A percentile compares a stretch with the other conserved stretches of the same genome.
Conservation (phyloP, 2,888 invertebrate species). For the Campopleginae sp. region DNA sequence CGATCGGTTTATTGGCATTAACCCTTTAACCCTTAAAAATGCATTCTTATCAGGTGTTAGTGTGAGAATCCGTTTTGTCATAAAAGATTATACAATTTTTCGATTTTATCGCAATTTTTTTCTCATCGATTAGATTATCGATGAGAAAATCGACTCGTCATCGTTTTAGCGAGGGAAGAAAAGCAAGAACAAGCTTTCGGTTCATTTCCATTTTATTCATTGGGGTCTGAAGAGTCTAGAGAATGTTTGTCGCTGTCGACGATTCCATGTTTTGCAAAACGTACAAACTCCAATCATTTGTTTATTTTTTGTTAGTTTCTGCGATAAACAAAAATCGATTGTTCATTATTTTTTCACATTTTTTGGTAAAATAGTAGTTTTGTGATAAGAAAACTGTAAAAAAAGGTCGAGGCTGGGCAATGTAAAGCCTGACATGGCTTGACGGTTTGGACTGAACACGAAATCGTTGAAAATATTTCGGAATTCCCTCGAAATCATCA, state of each 20-base stretch:
- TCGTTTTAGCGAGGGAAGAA: not conserved
- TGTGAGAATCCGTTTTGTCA: not conserved
- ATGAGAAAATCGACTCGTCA: not conserved
- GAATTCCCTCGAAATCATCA: not conserved
- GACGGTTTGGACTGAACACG: not conserved
- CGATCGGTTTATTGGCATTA: not conserved
- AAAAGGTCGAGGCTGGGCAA: no score
- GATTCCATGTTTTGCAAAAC: no score
- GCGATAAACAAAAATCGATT: no score
- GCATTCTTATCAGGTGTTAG: not conserved
- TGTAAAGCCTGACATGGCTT: no score
- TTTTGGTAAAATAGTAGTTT: no score
- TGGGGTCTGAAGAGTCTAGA: not conserved
- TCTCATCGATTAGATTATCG: constrained; percentile 42
- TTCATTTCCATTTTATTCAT: not conserved
- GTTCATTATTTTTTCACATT: no score
- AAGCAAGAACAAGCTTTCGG: not conserved
- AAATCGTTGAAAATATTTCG: not conserved
- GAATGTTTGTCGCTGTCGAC: not conserved
- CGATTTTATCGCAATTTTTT: constrained; percentile 5
- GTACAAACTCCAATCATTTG: no score
- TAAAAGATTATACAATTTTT: not conserved
- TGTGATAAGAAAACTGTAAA: not conserved
- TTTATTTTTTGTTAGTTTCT: no score
- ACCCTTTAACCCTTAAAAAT: not conserved